phyloP scores from a whole-genome alignment of 2,113 vertebrate species.

The Conger conger region DNA sequence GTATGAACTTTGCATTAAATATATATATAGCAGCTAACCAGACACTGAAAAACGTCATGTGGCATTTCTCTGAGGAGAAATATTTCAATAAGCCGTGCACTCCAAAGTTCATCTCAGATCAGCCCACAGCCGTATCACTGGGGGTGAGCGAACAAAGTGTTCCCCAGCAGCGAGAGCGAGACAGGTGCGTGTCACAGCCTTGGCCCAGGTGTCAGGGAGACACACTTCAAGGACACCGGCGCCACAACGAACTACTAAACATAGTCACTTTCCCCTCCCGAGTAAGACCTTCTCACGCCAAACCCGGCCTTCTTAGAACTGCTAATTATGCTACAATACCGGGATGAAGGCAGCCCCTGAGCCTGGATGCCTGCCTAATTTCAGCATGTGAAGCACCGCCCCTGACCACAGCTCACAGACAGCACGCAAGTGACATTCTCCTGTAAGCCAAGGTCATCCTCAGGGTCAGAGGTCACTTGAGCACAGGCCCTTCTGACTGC shows the following conservation, averaged over 20 bases:
- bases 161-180: too few species aligned
- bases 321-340: conserved; percentile 21
- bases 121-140: neutral
- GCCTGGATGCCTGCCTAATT: neutral
- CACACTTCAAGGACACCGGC: neutral
- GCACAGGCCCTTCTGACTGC: neutral
- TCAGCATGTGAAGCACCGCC: neutral
- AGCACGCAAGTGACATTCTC: neutral
- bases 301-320: conserved; percentile 24
- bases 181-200: too few species aligned
- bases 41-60: neutral
- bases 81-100: neutral
- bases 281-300: conserved; percentile 24
- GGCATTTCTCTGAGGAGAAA: neutral
- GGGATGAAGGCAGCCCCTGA: neutral
- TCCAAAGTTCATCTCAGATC: neutral
- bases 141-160: too few species aligned
- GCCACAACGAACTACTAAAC: neutral
- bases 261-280: neutral
- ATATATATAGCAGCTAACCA: neutral
- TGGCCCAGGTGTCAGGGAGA: neutral
- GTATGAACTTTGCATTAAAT: neutral
- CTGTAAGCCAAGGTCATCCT: neutral
- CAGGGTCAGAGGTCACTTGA: neutral
- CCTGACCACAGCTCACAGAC: neutral